Conservation (phyloP, 2,888 invertebrate genomes). For the Sarcophaga rosellei region DNA sequence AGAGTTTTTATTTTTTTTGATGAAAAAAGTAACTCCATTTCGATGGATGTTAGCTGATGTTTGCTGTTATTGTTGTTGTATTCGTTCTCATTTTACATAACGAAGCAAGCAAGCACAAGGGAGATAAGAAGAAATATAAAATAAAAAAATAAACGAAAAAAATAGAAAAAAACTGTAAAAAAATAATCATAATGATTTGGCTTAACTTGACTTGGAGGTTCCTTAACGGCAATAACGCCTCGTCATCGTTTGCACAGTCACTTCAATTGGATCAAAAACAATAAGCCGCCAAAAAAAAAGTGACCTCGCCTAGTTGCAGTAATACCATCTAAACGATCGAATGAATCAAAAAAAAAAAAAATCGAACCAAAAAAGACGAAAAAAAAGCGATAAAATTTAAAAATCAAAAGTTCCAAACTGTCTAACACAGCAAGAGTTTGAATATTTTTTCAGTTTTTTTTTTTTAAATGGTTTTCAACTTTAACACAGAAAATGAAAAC, state of each 20-base stretch:
- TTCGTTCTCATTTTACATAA: conserved; percentile 48
- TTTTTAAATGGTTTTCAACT: conserved; percentile 7
- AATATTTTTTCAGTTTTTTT: not conserved
- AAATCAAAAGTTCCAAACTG: conserved; percentile 67
- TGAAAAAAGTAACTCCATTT: conserved; percentile 57
- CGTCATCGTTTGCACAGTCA: conserved; percentile 69
- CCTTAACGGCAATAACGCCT: conserved; percentile 57
- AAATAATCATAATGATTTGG: conserved; percentile 50
- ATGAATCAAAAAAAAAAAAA: not conserved
- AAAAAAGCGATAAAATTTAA: conserved; percentile 19
- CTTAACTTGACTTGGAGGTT: conserved; percentile 45
- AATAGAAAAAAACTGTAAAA: not conserved
- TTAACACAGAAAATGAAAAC: conserved; percentile 32
- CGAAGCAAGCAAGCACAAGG: not conserved
- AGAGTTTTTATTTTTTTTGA: not conserved
- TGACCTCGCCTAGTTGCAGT: conserved; percentile 67
- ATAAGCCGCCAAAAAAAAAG: conserved; percentile 59
- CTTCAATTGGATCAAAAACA: conserved; percentile 69
- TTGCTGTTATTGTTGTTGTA: conserved; percentile 20
- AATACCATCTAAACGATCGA: conserved; percentile 49
- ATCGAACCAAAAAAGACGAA: conserved; percentile 33
- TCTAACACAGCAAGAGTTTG: conserved; percentile 66
- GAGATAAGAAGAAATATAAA: conserved; percentile 33
- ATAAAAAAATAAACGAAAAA: too few species aligned
- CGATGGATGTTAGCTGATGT: conserved; percentile 58